These are phyloP conservation scores for Samia ricini DNA, from an alignment of 1,140 invertebrate species.

Conservation along the genomic window DNA sequence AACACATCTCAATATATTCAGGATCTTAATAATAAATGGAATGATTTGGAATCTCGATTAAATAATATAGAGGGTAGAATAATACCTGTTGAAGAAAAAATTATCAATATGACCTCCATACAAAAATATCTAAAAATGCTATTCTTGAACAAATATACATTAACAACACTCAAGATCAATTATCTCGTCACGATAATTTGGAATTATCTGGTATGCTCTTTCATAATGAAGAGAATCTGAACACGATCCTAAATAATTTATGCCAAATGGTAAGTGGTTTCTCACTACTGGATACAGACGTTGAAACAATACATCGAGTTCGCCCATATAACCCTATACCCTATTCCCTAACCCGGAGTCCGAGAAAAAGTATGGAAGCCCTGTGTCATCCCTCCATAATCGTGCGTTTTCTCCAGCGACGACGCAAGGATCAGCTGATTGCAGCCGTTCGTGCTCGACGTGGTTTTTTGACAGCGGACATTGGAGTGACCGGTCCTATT, in stretches of 20 bases:
- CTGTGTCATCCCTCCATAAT: conserved; percentile 10
- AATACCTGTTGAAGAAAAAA: neutral
- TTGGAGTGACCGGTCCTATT: no score
- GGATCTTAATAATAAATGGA: neutral
- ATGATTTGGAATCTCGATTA: neutral
- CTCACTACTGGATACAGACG: neutral
- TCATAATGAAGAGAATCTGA: neutral
- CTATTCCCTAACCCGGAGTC: neutral
- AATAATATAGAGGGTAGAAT: neutral
- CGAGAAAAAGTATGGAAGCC: neutral
- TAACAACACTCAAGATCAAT: neutral
- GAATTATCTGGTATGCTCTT: neutral
- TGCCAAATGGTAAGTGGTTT: neutral
- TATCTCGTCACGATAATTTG: neutral
- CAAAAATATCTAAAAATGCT: neutral
- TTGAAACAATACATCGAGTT: neutral
- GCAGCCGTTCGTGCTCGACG: no score
- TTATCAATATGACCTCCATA: neutral
- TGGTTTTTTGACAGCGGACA: no score
- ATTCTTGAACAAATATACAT: neutral
- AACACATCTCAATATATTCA: neutral
- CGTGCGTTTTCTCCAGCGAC: conserved; percentile 9
- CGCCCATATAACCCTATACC: neutral
- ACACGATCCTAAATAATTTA: neutral
- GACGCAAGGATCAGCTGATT: no score